phyloP scores from a whole-genome alignment of 64 coral and sea anemone species.

The Acropora tenuis region DNA sequence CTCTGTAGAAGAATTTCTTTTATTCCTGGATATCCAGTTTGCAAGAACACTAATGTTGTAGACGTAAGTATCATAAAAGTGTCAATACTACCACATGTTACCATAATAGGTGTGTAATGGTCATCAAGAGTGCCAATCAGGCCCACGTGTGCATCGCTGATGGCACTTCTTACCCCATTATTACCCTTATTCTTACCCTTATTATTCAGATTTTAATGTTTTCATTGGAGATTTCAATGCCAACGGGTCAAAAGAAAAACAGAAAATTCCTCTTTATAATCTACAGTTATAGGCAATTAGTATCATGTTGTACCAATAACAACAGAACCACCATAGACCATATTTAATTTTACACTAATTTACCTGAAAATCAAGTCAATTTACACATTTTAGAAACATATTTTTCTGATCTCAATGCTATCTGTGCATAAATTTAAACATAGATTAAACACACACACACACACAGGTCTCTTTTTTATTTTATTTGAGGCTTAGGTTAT shows the following conservation, averaged over 20 bases:
- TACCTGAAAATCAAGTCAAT: slow-evolving; percentile 37
- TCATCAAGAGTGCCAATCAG: slow-evolving; percentile 24
- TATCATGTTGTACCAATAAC: background rate
- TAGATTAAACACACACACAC: slow-evolving; percentile 12
- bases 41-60: background rate
- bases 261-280: slow-evolving; percentile 40
- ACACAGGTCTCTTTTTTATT: slow-evolving; percentile 25
- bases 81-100: background rate
- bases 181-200: too few species aligned
- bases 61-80: background rate
- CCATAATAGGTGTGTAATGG: background rate
- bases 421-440: slow-evolving; percentile 57
- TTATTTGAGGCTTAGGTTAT: slow-evolving; percentile 49
- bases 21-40: slow-evolving; percentile 4
- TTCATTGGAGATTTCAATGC: slow-evolving; percentile 54
- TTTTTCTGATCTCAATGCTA: slow-evolving; percentile 54
- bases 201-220: background rate
- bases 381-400: slow-evolving; percentile 43
- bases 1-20: background rate
- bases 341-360: slow-evolving; percentile 64
- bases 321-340: slow-evolving; percentile 49
- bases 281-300: slow-evolving; percentile 40
- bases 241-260: slow-evolving; percentile 15
- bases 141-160: background rate
- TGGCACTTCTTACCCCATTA: background rate